Conservation (phyloP, 2,888 invertebrate genomes). For the Melipona bicolor region DNA sequence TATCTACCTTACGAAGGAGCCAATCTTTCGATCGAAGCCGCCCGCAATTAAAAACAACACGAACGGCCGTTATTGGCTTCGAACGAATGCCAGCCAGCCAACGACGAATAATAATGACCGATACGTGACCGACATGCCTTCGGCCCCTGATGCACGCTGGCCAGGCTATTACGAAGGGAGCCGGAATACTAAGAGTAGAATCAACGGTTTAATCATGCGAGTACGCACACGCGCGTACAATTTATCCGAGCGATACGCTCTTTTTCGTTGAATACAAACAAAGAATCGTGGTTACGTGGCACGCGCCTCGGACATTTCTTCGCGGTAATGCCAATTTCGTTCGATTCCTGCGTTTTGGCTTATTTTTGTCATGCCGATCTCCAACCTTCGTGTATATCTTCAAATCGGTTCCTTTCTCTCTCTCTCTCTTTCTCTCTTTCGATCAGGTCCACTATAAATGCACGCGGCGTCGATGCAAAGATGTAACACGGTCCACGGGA, state of each 20-base stretch:
- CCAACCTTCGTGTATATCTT: neutral
- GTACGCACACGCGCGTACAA: conserved; percentile 56
- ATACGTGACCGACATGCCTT: conserved; percentile 62
- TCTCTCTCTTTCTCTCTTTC: neutral
- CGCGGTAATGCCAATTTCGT: conserved; percentile 44
- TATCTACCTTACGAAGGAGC: neutral
- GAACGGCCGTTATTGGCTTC: conserved; percentile 22
- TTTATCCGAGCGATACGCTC: conserved; percentile 62
- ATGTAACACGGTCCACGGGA: neutral
- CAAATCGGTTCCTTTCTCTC: neutral
- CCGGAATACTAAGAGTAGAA: conserved; percentile 45
- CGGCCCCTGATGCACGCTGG: conserved; percentile 8
- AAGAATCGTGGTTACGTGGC: conserved; percentile 32
- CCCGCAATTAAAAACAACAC: conserved; percentile 37
- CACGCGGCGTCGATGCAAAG: conserved; percentile 4
- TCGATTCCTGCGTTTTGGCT: neutral
- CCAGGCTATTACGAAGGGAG: conserved; percentile 37
- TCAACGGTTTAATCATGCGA: conserved; percentile 54
- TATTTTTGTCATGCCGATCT: conserved; percentile 20
- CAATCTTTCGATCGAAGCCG: neutral
- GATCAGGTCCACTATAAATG: conserved; percentile 28
- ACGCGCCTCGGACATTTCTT: conserved; percentile 56
- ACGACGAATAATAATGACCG: conserved; percentile 62
- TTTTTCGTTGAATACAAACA: conserved; percentile 64
- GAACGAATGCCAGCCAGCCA: conserved; percentile 14